A percentile compares a stretch with the other conserved stretches of the same genome.
Conservation (phyloP, 2,888 invertebrate genomes). For the Dendrolimus pini region DNA sequence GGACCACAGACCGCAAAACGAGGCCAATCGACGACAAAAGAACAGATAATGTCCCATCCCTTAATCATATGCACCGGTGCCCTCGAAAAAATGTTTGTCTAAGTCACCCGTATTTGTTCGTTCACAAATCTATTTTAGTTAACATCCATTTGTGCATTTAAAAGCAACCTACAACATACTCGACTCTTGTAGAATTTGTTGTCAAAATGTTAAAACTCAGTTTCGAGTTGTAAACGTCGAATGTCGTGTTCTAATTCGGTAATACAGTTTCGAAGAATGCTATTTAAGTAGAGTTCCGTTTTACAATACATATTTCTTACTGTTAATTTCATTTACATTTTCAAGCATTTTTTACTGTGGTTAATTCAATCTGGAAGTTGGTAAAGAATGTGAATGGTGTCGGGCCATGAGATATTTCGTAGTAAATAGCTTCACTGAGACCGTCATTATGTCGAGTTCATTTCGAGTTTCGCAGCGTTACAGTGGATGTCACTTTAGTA, state of each 20-base stretch:
- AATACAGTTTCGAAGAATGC: conserved; percentile 45
- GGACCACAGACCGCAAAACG: conserved; percentile 67
- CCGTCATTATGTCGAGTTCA: conserved; percentile 56
- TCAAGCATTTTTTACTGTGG: conserved; percentile 54
- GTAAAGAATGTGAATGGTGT: conserved; percentile 47
- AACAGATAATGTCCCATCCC: conserved; percentile 70
- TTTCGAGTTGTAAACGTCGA: conserved; percentile 15
- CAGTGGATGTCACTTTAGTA: conserved; percentile 47
- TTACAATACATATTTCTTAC: conserved; percentile 50
- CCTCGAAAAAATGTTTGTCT: conserved; percentile 65
- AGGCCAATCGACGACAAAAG: conserved; percentile 60
- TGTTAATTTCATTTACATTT: conserved; percentile 51
- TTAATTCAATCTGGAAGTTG: conserved; percentile 51
- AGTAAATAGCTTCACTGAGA: conserved; percentile 51
- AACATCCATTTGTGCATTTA: conserved; percentile 52
- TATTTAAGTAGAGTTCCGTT: conserved; percentile 36
- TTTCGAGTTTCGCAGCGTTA: conserved; percentile 51
- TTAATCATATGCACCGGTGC: conserved; percentile 75
- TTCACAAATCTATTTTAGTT: conserved; percentile 52
- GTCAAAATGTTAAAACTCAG: conserved; percentile 50
- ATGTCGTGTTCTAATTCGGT: conserved; percentile 55
- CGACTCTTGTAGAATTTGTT: conserved; percentile 38
- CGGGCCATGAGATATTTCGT: conserved; percentile 51
- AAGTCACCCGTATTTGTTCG: conserved; percentile 53
- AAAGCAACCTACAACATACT: conserved; percentile 45